phyloP scores from a whole-genome alignment of 2,888 invertebrate species.

The Drosophila quinaria region DNA sequence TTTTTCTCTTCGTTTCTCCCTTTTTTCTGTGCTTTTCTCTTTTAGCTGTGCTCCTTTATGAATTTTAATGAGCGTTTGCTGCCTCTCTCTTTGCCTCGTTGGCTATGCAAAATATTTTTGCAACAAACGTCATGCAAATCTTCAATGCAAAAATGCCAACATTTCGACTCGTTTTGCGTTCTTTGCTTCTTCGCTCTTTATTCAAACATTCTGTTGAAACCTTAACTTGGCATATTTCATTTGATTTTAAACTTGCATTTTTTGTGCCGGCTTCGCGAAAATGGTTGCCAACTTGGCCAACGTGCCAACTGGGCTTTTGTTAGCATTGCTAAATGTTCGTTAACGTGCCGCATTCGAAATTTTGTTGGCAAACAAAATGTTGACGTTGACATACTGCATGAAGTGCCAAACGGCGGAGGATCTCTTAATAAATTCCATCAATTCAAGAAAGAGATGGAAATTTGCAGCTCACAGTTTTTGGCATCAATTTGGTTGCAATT shows the following conservation, averaged over 20 bases:
- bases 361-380: conserved; percentile 72
- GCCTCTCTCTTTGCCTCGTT: conserved; percentile 49
- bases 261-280: conserved; percentile 47
- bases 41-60: conserved; percentile 58
- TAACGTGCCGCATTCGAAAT: conserved; percentile 70
- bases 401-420: not conserved
- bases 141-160: conserved; percentile 53
- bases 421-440: conserved; percentile 34
- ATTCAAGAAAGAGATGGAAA: not conserved
- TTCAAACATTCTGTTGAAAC: conserved; percentile 3
- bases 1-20: conserved; percentile 1
- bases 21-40: not conserved
- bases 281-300: conserved; percentile 69
- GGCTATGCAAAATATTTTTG: conserved; percentile 67
- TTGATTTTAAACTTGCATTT: conserved; percentile 54
- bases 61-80: conserved; percentile 73
- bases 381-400: conserved; percentile 27
- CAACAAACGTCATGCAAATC: conserved; percentile 64
- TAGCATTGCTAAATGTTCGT: conserved; percentile 74
- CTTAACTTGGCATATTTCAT: conserved; percentile 44
- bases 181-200: not conserved
- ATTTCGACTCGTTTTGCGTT: conserved; percentile 2
- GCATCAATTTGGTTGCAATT: conserved; percentile 16
- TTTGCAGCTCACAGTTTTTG: conserved; percentile 10
- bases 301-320: conserved; percentile 67